A percentile compares a stretch with the other conserved stretches of the same genome.
Conservation (phyloP, 2,888 invertebrate genomes). For the Spicauda simplicius region DNA sequence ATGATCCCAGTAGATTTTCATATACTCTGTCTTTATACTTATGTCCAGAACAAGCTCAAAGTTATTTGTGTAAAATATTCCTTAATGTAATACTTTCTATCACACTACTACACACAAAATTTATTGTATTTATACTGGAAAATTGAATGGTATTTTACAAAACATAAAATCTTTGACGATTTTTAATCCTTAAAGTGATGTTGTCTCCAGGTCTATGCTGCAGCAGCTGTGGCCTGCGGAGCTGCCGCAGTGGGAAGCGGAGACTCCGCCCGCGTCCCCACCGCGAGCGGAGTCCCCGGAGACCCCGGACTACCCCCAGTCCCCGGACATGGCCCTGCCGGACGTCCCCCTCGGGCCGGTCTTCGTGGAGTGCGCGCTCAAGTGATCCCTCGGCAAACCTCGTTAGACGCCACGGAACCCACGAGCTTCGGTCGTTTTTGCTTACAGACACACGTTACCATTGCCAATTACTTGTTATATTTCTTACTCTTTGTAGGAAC, state of each 20-base stretch:
- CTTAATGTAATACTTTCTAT: too few relatives aligned
- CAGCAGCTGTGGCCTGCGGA: slow-evolving; percentile 86
- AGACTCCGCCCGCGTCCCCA: slow-evolving; percentile 45
- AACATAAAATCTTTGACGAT: too few relatives aligned
- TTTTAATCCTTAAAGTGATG: not conserved
- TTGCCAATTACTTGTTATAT: too few relatives aligned
- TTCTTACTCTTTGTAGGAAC: too few relatives aligned
- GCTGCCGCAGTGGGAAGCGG: slow-evolving; percentile 76
- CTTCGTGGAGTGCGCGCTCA: slow-evolving; percentile 80
- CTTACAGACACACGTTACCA: not conserved
- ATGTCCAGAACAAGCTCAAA: too few relatives aligned
- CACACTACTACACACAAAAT: too few relatives aligned
- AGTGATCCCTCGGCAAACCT: slow-evolving; percentile 56
- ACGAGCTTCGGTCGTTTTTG: not conserved
- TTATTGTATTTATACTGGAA: too few relatives aligned
- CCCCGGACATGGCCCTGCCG: slow-evolving; percentile 40
- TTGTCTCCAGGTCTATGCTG: slow-evolving; percentile 75
- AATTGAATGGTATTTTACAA: too few relatives aligned
- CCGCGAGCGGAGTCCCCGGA: slow-evolving; percentile 35
- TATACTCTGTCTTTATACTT: too few relatives aligned
- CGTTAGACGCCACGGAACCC: slow-evolving; percentile 9
- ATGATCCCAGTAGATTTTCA: too few relatives aligned
- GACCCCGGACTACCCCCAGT: slow-evolving; percentile 29
- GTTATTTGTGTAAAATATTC: too few relatives aligned
- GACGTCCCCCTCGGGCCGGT: slow-evolving; percentile 47